A percentile compares a stretch with the other conserved stretches of the same genome.
These are phyloP conservation scores for Trididemnum nubilum DNA, from an alignment of 23 tunicate genomes.

Conservation along the genomic window DNA sequence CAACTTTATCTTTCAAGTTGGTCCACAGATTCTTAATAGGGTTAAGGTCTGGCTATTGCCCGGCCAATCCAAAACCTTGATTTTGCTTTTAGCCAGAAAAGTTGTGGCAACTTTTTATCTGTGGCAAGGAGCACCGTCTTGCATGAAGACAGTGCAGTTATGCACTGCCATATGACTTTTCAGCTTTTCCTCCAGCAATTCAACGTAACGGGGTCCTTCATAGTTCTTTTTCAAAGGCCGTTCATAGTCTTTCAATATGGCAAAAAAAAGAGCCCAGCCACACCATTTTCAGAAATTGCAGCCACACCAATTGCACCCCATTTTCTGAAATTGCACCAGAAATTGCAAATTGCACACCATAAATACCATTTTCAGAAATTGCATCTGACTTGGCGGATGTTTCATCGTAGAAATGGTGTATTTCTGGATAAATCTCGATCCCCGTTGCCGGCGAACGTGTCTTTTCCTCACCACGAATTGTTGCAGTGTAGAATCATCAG, in stretches of 20 bases:
- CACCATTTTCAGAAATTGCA: conserved; percentile 15
- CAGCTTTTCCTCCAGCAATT: conserved; percentile 19
- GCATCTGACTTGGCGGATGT: conserved; percentile 36
- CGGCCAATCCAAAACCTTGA: conserved; percentile 2
- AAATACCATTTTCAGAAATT: too few species aligned
- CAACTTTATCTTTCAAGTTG: too few species aligned
- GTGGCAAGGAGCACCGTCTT: conserved; percentile 24
- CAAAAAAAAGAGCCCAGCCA: conserved; percentile 13
- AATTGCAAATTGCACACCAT: too few species aligned
- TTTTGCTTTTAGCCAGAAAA: not conserved
- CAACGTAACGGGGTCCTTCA: conserved; percentile 21
- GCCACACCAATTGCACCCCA: too few species aligned
- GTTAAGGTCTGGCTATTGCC: conserved; percentile 29
- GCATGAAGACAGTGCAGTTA: conserved; percentile 29
- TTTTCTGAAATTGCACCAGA: too few species aligned
- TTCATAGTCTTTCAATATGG: conserved; percentile 27
- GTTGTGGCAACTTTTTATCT: conserved; percentile 8
- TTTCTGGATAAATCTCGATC: conserved; percentile 17
- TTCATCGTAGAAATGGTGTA: conserved; percentile 27
- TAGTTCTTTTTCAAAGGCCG: too few species aligned
- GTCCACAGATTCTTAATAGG: too few species aligned
- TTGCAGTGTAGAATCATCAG: conserved; percentile 26
- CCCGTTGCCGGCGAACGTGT: conserved; percentile 27
- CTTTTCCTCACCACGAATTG: conserved; percentile 19
- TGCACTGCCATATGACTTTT: conserved; percentile 24